phyloP scores from a whole-genome alignment of 2,113 vertebrate genomes.

The Sinocyclocheilus rhinocerous region DNA sequence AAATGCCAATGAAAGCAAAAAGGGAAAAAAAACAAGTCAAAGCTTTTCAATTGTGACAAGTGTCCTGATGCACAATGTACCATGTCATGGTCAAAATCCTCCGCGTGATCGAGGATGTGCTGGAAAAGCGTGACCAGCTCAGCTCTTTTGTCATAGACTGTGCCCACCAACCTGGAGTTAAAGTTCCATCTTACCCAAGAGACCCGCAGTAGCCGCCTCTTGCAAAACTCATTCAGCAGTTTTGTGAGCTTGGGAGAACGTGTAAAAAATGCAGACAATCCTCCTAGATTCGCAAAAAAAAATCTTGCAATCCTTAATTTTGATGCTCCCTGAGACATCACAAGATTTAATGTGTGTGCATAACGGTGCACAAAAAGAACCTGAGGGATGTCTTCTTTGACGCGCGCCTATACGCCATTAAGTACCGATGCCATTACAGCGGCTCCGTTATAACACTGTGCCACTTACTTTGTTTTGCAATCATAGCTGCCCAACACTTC shows the following conservation, averaged over 20 bases:
- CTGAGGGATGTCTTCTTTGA: no score
- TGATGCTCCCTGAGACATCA: no score
- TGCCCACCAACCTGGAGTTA: neutral
- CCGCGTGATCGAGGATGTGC: neutral
- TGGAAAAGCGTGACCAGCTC: neutral
- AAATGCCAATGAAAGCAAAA: neutral
- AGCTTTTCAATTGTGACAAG: neutral
- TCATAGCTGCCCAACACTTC: no score
- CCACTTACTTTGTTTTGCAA: no score
- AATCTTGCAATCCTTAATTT: no score
- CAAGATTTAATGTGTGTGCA: no score
- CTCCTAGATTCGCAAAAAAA: no score
- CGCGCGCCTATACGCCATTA: no score
- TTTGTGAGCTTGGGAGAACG: neutral
- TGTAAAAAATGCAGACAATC: neutral
- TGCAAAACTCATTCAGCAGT: neutral
- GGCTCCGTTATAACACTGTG: no score
- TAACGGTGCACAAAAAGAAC: no score
- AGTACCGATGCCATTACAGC: no score
- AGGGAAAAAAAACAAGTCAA: neutral
- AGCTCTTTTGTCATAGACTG: neutral
- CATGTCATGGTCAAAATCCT: neutral
- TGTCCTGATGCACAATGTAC: conserved; percentile 4
- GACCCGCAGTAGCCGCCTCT: neutral
- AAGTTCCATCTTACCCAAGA: neutral